A percentile compares a stretch with the other conserved stretches of the same genome.
Evolutionary conservation across 2,113 vertebrate species (phyloP).

Genomic region (Dermatemys mawii): DNA sequence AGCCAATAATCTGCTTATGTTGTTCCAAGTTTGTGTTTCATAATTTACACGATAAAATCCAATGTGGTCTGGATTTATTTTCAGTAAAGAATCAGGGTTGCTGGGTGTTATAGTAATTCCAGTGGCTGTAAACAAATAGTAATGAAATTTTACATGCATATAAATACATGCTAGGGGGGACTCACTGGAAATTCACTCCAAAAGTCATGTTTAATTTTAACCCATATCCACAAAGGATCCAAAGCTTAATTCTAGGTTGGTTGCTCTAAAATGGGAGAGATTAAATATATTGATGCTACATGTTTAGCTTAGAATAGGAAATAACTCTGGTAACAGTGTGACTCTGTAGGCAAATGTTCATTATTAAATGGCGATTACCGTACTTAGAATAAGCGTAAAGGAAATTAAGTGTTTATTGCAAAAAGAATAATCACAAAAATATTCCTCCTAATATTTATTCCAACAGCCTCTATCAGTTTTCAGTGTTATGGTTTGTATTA

Average conservation of each 20-base stretch:
- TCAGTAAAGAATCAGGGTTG: constrained; percentile 70
- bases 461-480: neutral
- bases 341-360: neutral
- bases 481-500: neutral
- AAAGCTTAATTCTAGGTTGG: constrained; percentile 29
- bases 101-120: constrained; percentile 73
- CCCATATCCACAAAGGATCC: constrained; percentile 17
- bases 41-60: constrained; percentile 96
- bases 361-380: neutral
- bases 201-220: neutral
- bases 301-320: neutral
- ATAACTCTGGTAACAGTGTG: neutral
- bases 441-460: neutral
- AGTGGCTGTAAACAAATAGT: constrained; percentile 65
- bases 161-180: neutral
- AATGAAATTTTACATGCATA: constrained; percentile 20
- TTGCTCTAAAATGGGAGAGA: neutral
- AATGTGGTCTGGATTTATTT: constrained; percentile 89
- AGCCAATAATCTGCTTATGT: no score
- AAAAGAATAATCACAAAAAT: neutral
- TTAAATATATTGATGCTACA: neutral
- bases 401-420: neutral
- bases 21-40: constrained; percentile 78
- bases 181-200: neutral
- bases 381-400: neutral